Evolutionary conservation across 2,888 invertebrate genomes (phyloP).

Genomic region (Sinopyrophorus schimmeli): DNA sequence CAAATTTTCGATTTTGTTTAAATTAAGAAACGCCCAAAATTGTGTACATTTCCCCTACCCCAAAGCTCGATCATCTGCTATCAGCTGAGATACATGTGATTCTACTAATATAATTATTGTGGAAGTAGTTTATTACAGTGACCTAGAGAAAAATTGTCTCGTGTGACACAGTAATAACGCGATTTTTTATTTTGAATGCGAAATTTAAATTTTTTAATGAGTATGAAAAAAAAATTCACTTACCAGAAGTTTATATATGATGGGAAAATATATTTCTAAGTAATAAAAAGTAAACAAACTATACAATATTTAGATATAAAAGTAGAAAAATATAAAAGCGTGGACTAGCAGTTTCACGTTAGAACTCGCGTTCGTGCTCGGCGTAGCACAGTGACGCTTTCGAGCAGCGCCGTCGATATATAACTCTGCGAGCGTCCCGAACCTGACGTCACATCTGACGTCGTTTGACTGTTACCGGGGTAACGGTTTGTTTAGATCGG

Average conservation of each 20-base stretch:
- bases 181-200: neutral
- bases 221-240: constrained; percentile 38
- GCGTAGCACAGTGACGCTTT: constrained; percentile 52
- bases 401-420: constrained; percentile 51
- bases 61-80: constrained; percentile 26
- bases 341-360: constrained; percentile 53
- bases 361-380: constrained; percentile 49
- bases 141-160: constrained; percentile 17
- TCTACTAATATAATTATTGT: constrained; percentile 13
- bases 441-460: constrained; percentile 51
- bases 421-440: constrained; percentile 45
- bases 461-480: constrained; percentile 51
- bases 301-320: constrained; percentile 54
- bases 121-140: constrained; percentile 11
- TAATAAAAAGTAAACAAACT: constrained; percentile 52
- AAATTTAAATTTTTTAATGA: constrained; percentile 2
- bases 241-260: constrained; percentile 52
- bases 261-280: constrained; percentile 51
- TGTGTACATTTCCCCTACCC: constrained; percentile 10
- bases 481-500: constrained; percentile 56
- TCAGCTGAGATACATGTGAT: constrained; percentile 30
- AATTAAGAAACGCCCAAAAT: constrained; percentile 17
- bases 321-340: constrained; percentile 56
- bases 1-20: no score
- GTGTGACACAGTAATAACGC: constrained; percentile 1